A percentile compares a stretch with the other conserved stretches of the same genome.
Conservation (phyloP, 2,797 vertebrate species). For the Amazonetta brasiliensis region DNA sequence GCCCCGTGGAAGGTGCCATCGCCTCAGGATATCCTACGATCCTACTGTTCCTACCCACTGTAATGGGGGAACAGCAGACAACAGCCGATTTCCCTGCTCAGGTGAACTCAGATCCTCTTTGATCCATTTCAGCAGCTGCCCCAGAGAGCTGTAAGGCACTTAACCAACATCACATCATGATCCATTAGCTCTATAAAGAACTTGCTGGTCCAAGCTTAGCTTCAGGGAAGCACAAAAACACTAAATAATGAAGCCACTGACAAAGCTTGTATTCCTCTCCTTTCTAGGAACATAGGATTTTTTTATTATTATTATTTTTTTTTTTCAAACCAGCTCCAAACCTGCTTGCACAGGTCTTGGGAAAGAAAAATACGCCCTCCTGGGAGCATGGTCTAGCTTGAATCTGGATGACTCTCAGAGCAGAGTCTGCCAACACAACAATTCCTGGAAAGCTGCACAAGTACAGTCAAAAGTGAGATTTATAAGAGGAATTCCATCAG, state of each 20-base stretch:
- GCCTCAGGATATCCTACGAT: too few species aligned
- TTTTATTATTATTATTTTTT: too few species aligned
- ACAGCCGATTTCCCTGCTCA: background rate
- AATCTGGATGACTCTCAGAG: background rate
- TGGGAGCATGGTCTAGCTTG: background rate
- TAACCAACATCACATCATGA: background rate
- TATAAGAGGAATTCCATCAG: conserved; percentile 18
- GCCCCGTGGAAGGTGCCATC: too few species aligned
- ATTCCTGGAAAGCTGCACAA: conserved; percentile 42
- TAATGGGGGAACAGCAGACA: background rate
- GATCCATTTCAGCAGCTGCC: background rate
- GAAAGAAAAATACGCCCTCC: background rate
- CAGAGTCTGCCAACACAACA: background rate
- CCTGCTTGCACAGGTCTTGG: background rate
- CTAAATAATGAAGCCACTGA: background rate
- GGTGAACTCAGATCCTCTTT: background rate
- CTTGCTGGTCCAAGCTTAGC: background rate
- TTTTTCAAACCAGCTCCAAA: background rate
- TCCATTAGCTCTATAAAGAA: background rate
- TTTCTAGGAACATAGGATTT: background rate
- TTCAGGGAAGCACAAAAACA: background rate
- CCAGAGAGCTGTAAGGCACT: background rate
- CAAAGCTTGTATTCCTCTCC: background rate
- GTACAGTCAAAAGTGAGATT: background rate
- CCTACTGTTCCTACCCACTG: too few species aligned